phyloP scores from a whole-genome alignment of 1,140 invertebrate genomes.

The Ceratina japonica region DNA sequence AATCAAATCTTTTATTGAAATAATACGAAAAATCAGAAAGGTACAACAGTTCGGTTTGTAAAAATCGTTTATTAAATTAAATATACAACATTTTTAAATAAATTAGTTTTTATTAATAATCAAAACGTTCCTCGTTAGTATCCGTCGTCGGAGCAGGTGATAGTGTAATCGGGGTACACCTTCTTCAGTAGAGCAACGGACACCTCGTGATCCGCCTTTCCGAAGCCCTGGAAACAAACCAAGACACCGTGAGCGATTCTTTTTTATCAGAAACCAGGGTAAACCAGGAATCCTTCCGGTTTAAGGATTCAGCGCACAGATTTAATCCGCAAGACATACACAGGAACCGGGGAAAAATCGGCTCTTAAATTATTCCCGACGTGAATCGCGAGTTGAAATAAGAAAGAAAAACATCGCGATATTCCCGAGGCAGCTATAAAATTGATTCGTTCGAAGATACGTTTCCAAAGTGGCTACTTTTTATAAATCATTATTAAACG shows the following conservation, averaged over 20 bases:
- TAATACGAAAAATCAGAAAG: too few species aligned
- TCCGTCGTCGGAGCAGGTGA: constrained; percentile 90
- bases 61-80: too few species aligned
- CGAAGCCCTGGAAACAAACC: constrained; percentile 84
- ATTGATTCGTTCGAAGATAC: neutral
- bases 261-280: neutral
- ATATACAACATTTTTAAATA: too few species aligned
- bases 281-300: neutral
- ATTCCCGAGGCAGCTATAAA: neutral
- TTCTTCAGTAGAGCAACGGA: constrained; percentile 87
- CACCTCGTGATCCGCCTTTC: constrained; percentile 90
- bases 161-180: constrained; percentile 86
- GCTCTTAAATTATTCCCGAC: neutral
- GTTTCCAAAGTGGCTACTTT: too few species aligned
- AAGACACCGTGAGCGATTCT: neutral
- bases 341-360: neutral
- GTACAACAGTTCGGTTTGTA: too few species aligned
- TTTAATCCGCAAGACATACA: neutral
- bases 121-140: constrained; percentile 81
- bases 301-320: neutral
- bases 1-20: too few species aligned
- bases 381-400: neutral
- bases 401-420: constrained; percentile 20
- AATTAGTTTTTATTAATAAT: too few species aligned
- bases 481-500: too few species aligned